Evolutionary conservation across 2,888 invertebrate species (phyloP).

Genomic region (Eumerus sabulonum): DNA sequence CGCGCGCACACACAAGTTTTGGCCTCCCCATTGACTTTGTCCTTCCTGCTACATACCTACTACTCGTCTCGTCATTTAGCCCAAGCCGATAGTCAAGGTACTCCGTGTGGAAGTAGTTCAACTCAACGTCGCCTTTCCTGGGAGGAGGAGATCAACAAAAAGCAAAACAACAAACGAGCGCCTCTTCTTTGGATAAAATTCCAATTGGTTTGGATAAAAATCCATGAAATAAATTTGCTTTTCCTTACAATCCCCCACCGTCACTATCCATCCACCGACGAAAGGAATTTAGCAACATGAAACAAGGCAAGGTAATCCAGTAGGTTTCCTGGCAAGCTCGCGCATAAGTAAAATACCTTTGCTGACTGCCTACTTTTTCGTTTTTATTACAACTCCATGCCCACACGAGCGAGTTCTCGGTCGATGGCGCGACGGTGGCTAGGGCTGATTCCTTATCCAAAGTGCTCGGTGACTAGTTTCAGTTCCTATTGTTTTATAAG

Average conservation of each 20-base stretch:
- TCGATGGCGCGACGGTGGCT: no score
- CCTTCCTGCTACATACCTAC: constrained; percentile 23
- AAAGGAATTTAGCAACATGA: constrained; percentile 61
- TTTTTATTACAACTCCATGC: constrained; percentile 31
- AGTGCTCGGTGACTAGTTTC: no score
- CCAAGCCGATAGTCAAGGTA: constrained; percentile 27
- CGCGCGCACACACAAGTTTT: constrained; percentile 55
- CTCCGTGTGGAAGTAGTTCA: constrained; percentile 34
- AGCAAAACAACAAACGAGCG: constrained; percentile 25
- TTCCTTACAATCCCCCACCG: background rate
- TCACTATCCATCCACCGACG: background rate
- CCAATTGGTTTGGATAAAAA: constrained; percentile 58
- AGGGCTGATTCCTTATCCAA: constrained; percentile 6
- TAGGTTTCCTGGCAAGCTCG: constrained; percentile 63
- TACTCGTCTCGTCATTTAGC: background rate
- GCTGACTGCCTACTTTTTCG: constrained; percentile 18
- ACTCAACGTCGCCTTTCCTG: constrained; percentile 26
- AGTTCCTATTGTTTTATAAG: constrained; percentile 57
- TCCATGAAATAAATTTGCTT: constrained; percentile 61
- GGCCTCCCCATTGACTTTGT: constrained; percentile 19
- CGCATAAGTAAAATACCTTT: constrained; percentile 60
- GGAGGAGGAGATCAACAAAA: no score
- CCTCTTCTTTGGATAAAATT: constrained; percentile 47
- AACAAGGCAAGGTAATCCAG: constrained; percentile 64
- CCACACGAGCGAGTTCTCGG: constrained; percentile 23